phyloP scores from a whole-genome alignment of 2,113 vertebrate species.

The Xiphophorus couchianus region DNA sequence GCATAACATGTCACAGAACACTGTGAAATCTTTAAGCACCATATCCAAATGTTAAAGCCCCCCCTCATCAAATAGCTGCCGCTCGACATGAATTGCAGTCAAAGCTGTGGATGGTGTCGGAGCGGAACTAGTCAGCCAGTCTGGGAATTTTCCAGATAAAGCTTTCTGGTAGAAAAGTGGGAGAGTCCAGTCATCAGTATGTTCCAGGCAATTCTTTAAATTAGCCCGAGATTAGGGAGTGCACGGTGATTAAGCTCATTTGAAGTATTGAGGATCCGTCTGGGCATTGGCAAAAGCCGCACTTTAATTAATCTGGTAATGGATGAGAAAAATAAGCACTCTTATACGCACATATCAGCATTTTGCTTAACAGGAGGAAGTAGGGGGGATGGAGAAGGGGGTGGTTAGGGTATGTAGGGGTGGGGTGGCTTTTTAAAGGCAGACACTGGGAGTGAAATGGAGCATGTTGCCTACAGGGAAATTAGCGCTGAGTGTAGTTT shows the following conservation, averaged over 20 bases:
- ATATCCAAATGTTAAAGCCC: constrained; percentile 62
- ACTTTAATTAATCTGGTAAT: constrained; percentile 84
- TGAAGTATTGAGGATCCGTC: constrained; percentile 81
- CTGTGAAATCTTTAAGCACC: constrained; percentile 73
- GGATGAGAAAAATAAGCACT: constrained; percentile 81
- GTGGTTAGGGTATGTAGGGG: not conserved
- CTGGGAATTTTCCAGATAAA: constrained; percentile 62
- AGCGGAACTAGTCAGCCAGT: constrained; percentile 47
- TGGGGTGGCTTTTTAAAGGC: constrained; percentile 61
- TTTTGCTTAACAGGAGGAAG: constrained; percentile 78
- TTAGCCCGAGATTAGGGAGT: constrained; percentile 80
- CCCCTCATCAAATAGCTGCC: constrained; percentile 53
- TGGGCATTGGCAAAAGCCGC: constrained; percentile 80
- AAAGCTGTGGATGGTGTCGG: constrained; percentile 44
- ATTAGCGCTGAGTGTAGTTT: constrained; percentile 75
- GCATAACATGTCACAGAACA: constrained; percentile 75
- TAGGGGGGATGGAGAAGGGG: constrained; percentile 31
- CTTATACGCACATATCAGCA: constrained; percentile 80
- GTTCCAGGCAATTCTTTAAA: constrained; percentile 79
- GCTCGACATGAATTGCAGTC: constrained; percentile 64
- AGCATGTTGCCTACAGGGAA: constrained; percentile 79
- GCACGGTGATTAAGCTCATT: constrained; percentile 82
- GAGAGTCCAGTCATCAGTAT: constrained; percentile 75
- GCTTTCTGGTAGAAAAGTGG: constrained; percentile 67
- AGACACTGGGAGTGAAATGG: constrained; percentile 79